A percentile compares a stretch with the other conserved stretches of the same genome.
Conservation (phyloP, 2,888 invertebrate species). For the Polyploca ridens region DNA sequence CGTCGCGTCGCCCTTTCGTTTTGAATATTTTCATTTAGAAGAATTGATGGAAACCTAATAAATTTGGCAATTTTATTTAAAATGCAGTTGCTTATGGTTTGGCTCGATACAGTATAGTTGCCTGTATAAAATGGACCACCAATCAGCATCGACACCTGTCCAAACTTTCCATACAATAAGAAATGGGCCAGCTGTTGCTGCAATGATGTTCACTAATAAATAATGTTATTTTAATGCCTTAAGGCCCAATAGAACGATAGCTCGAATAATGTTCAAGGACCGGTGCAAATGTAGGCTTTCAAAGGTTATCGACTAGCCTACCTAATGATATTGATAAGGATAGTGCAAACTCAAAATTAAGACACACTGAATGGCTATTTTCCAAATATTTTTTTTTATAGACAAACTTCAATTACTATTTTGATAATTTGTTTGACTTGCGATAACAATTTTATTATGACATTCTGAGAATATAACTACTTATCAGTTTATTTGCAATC, state of each 20-base stretch:
- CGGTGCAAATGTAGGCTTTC: no score
- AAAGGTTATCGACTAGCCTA: no score
- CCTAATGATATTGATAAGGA: not conserved
- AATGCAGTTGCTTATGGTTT: not conserved
- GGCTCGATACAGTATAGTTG: no score
- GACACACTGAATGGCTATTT: not conserved
- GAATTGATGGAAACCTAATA: not conserved
- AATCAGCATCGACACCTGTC: no score
- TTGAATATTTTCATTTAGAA: not conserved
- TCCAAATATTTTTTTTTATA: not conserved
- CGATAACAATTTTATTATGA: not conserved
- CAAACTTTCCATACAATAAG: no score
- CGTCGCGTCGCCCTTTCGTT: not conserved
- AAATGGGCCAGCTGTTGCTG: no score
- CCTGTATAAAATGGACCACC: no score
- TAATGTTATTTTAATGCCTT: no score
- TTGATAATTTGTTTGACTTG: not conserved
- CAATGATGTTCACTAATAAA: no score
- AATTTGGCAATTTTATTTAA: not conserved
- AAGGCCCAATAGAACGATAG: no score
- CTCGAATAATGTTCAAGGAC: no score
- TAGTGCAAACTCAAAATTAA: not conserved
- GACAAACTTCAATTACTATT: not conserved
- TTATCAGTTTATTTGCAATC: not conserved
- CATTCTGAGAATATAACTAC: not conserved